These are phyloP conservation scores for Phengaris alcon DNA, from an alignment of 2,888 invertebrate species.

Conservation along the genomic window DNA sequence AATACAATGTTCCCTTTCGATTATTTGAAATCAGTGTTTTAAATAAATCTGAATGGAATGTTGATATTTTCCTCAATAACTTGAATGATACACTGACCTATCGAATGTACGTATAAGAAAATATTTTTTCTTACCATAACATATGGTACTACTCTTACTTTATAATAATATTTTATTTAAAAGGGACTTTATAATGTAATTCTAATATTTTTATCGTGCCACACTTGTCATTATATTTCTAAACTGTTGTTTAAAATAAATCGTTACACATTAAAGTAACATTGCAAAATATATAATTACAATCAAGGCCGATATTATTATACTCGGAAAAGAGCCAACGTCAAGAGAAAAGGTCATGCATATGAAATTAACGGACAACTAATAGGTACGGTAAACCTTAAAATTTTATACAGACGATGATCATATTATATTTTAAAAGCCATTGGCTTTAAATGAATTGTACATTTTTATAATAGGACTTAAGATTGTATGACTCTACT, in stretches of 20 bases:
- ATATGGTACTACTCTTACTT: not conserved
- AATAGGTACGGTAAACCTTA: not conserved
- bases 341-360: not conserved
- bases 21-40: conserved; percentile 18
- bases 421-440: too few species aligned
- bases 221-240: not conserved
- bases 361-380: not conserved
- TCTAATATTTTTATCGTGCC: not conserved
- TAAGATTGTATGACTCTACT: too few species aligned
- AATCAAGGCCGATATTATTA: not conserved
- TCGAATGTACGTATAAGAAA: not conserved
- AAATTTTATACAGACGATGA: not conserved
- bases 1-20: conserved; percentile 30
- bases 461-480: too few species aligned
- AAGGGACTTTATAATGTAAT: not conserved
- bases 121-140: not conserved
- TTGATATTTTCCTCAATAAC: conserved; percentile 18
- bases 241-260: not conserved
- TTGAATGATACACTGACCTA: conserved; percentile 5
- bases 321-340: not conserved
- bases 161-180: not conserved
- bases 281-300: not conserved
- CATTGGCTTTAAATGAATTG: too few species aligned
- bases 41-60: conserved; percentile 17
- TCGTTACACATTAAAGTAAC: not conserved